phyloP scores from a whole-genome alignment of 2,888 invertebrate species.

The Hydrotaea cyrtoneurina region DNA sequence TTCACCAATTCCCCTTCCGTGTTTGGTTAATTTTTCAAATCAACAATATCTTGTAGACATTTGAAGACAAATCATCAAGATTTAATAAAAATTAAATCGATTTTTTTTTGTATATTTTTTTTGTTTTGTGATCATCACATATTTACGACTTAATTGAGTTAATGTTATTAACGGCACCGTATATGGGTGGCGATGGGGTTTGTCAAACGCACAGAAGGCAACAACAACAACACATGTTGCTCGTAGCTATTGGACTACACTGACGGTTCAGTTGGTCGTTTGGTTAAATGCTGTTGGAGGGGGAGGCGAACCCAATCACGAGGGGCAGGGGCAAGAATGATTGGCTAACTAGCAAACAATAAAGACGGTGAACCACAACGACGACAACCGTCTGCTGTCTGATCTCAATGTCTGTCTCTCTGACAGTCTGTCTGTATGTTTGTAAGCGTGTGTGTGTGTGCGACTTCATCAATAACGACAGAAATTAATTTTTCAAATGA shows the following conservation, averaged over 20 bases:
- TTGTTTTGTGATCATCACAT: slow-evolving; percentile 53
- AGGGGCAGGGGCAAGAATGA: neutral
- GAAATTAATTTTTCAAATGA: neutral
- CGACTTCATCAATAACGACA: slow-evolving; percentile 53
- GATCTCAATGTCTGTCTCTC: slow-evolving; percentile 53
- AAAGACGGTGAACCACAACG: slow-evolving; percentile 14
- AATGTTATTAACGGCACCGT: slow-evolving; percentile 58
- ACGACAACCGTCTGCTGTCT: slow-evolving; percentile 47
- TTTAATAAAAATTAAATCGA: slow-evolving; percentile 55
- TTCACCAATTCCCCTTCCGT: neutral
- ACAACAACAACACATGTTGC: slow-evolving; percentile 3
- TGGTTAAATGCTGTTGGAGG: neutral
- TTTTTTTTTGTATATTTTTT: too few relatives aligned
- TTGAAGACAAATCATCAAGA: slow-evolving; percentile 35
- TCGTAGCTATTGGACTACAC: neutral
- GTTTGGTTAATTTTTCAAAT: neutral
- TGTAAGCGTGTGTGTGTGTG: neutral
- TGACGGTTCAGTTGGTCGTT: neutral
- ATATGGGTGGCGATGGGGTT: slow-evolving; percentile 49
- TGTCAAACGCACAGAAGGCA: slow-evolving; percentile 39
- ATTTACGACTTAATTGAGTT: slow-evolving; percentile 62
- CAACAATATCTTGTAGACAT: neutral
- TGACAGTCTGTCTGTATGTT: slow-evolving; percentile 1
- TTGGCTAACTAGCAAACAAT: neutral
- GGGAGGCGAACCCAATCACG: neutral